Conservation (phyloP, 2,888 invertebrate genomes). For the Zaprionus bogoriensis region DNA sequence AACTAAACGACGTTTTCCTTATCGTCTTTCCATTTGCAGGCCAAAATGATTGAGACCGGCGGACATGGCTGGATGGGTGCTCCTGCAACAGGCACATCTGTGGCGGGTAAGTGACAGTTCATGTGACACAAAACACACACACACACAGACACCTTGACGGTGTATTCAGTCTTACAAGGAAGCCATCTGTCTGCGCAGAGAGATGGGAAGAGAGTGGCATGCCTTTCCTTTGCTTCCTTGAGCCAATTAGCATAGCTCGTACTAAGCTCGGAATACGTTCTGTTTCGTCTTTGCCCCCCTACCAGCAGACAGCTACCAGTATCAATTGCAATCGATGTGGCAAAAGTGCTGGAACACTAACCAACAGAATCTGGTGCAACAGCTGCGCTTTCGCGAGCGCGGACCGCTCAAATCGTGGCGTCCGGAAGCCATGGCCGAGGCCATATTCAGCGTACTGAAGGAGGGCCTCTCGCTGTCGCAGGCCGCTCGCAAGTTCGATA, state of each 20-base stretch:
- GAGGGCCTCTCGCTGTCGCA: constrained; percentile 94
- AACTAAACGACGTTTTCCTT: constrained; percentile 45
- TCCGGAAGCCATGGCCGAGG: constrained; percentile 97
- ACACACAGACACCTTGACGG: not conserved
- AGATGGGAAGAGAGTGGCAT: not conserved
- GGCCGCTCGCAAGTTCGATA: constrained; percentile 96
- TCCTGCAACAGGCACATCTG: constrained; percentile 80
- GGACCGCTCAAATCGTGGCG: constrained; percentile 97
- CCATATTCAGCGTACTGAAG: constrained; percentile 95
- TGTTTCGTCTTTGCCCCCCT: constrained; percentile 18
- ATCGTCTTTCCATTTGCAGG: constrained; percentile 62
- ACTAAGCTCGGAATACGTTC: constrained; percentile 40
- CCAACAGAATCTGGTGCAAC: constrained; percentile 93
- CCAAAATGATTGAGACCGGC: constrained; percentile 82
- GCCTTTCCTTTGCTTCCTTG: not conserved
- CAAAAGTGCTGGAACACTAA: constrained; percentile 98
- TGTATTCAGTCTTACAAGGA: not conserved
- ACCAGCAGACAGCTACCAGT: constrained; percentile 94
- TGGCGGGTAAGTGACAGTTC: constrained; percentile 78
- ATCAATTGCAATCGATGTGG: constrained; percentile 97
- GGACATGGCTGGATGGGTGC: constrained; percentile 82
- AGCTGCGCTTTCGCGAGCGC: constrained; percentile 94
- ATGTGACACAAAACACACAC: not conserved
- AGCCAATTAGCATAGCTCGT: constrained; percentile 38
- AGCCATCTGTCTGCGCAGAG: too few relatives aligned